Conservation (phyloP, 2,113 vertebrate species). For the Rhinoderma darwinii region DNA sequence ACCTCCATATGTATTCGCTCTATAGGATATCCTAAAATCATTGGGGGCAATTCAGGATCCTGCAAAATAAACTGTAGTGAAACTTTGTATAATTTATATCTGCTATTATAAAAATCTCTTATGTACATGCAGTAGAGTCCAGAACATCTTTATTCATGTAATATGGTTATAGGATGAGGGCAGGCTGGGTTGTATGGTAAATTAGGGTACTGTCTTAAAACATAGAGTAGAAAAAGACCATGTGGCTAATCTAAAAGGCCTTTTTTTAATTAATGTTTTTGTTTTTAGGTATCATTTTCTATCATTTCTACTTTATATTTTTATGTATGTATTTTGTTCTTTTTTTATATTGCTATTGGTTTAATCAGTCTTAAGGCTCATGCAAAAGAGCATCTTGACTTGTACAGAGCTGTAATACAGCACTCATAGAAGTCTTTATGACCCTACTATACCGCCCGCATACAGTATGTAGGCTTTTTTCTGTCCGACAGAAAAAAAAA, state of each 20-base stretch:
- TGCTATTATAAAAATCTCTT: neutral
- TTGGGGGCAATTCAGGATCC: no score
- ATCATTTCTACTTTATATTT: neutral
- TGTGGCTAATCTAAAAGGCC: neutral
- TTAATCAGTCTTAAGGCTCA: neutral
- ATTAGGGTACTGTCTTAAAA: neutral
- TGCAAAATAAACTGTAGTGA: neutral
- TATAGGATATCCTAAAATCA: no score
- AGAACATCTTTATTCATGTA: neutral
- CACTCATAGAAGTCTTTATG: no score
- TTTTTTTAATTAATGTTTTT: neutral
- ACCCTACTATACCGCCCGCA: no score
- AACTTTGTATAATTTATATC: neutral
- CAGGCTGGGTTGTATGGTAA: neutral
- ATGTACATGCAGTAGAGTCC: neutral
- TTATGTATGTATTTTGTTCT: neutral
- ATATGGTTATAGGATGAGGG: neutral
- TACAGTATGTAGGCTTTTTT: no score
- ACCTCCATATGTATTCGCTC: no score
- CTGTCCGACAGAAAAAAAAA: no score
- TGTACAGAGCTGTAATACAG: no score
- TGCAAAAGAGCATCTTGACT: no score
- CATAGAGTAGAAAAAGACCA: neutral
- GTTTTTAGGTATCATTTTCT: neutral
- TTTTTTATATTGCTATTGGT: neutral